phyloP scores from a whole-genome alignment of 92 coral and sea anemone species.

The Metridium senile region DNA sequence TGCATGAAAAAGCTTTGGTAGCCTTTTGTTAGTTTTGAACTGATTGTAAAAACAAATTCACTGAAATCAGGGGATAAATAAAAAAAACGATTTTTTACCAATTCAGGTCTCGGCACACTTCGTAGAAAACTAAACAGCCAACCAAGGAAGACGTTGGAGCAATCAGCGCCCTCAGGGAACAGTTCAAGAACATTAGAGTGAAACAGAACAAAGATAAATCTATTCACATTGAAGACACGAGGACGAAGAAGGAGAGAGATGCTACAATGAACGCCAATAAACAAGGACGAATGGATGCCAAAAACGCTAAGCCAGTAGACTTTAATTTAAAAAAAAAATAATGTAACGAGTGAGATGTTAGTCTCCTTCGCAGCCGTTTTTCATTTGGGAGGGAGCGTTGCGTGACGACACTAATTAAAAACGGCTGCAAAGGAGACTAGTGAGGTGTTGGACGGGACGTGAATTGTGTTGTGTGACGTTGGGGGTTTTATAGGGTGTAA shows the following conservation, averaged over 20 bases:
- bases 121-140: conserved; percentile 56
- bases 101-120: conserved; percentile 70
- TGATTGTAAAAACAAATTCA: background rate
- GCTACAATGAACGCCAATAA: conserved; percentile 67
- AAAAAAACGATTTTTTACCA: background rate
- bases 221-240: conserved; percentile 67
- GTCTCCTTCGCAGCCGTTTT: no score
- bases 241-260: conserved; percentile 55
- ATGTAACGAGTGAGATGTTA: no score
- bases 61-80: no score
- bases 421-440: no score
- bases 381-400: no score
- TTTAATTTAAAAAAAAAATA: no score
- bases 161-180: conserved; percentile 68
- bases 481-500: no score
- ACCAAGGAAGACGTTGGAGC: conserved; percentile 59
- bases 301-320: background rate
- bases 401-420: no score
- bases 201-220: conserved; percentile 58
- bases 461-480: no score
- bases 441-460: no score
- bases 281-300: conserved; percentile 54
- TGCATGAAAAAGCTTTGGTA: no score
- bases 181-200: conserved; percentile 61
- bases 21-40: background rate